Evolutionary conservation across 1,140 invertebrate genomes (phyloP).

Genomic region (Parasteatoda tepidariorum): DNA sequence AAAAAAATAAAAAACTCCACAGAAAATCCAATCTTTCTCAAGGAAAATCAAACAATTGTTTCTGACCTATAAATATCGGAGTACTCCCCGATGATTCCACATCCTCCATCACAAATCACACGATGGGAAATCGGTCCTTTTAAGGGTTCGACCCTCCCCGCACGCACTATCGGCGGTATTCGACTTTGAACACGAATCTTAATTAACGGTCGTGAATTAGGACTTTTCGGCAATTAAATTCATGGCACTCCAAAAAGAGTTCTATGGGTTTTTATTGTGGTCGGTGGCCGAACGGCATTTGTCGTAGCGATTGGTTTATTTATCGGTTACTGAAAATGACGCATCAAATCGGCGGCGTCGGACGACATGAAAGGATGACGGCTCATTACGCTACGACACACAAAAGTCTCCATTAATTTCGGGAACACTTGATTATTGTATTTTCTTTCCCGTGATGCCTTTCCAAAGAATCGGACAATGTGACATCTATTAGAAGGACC

Average conservation of each 20-base stretch:
- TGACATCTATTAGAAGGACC: neutral
- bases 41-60: neutral
- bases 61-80: neutral
- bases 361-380: conserved; percentile 37
- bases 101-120: neutral
- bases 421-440: conserved; percentile 39
- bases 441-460: neutral
- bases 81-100: neutral
- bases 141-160: neutral
- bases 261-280: conserved; percentile 15
- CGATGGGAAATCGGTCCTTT: neutral
- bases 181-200: neutral
- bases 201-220: conserved; percentile 16
- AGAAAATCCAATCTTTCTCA: too few species aligned
- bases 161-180: neutral
- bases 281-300: conserved; percentile 40
- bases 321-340: conserved; percentile 46
- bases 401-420: conserved; percentile 36
- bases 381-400: conserved; percentile 48
- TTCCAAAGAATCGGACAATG: neutral
- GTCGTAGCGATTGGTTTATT: conserved; percentile 54
- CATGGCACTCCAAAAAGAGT: conserved; percentile 31
- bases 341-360: conserved; percentile 23
- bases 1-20: too few species aligned
- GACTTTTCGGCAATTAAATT: conserved; percentile 19